A percentile compares a stretch with the other conserved stretches of the same genome.
phyloP scores from a whole-genome alignment of 2,888 invertebrate species.

The Drepana falcataria region DNA sequence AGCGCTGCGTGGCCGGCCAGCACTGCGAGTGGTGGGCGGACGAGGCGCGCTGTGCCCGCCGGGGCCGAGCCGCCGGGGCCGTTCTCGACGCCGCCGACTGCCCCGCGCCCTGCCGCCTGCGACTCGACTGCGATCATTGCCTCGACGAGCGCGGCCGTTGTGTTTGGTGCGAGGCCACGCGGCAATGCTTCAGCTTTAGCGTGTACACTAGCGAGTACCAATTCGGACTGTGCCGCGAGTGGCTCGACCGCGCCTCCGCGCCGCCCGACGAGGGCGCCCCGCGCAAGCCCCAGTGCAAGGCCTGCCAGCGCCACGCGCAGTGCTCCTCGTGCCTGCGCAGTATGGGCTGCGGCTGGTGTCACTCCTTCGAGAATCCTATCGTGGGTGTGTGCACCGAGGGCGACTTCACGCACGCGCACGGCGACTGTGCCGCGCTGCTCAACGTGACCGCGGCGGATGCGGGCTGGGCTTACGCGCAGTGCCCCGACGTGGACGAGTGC shows the following conservation, averaged over 20 bases:
- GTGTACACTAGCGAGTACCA: slow-evolving; percentile 96
- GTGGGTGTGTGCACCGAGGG: slow-evolving; percentile 91
- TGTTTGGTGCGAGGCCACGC: slow-evolving; percentile 96
- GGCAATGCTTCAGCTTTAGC: slow-evolving; percentile 96
- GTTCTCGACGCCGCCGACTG: slow-evolving; percentile 82
- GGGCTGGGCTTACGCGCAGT: slow-evolving; percentile 94
- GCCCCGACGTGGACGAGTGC: slow-evolving; percentile 97
- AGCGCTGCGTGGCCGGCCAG: slow-evolving; percentile 87
- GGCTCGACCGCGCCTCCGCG: slow-evolving; percentile 89
- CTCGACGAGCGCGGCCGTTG: slow-evolving; percentile 92
- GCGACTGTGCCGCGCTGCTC: slow-evolving; percentile 83
- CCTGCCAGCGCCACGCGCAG: slow-evolving; percentile 85
- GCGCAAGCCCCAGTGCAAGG: slow-evolving; percentile 83
- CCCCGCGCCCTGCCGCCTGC: slow-evolving; percentile 88
- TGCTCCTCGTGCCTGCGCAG: slow-evolving; percentile 89
- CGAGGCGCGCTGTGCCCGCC: slow-evolving; percentile 90
- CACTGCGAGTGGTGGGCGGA: slow-evolving; percentile 96
- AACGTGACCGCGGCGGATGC: slow-evolving; percentile 81
- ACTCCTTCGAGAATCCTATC: slow-evolving; percentile 91
- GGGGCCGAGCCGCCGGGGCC: slow-evolving; percentile 85
- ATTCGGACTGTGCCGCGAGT: slow-evolving; percentile 94
- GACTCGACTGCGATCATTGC: slow-evolving; percentile 88
- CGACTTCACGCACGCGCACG: slow-evolving; percentile 88
- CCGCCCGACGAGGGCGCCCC: slow-evolving; percentile 50
- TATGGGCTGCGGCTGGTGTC: slow-evolving; percentile 97